Evolutionary conservation across 2,797 vertebrate species (phyloP), one percentile per base, ranked within the genome.

Genomic region (Helarctos malayanus): DNA sequence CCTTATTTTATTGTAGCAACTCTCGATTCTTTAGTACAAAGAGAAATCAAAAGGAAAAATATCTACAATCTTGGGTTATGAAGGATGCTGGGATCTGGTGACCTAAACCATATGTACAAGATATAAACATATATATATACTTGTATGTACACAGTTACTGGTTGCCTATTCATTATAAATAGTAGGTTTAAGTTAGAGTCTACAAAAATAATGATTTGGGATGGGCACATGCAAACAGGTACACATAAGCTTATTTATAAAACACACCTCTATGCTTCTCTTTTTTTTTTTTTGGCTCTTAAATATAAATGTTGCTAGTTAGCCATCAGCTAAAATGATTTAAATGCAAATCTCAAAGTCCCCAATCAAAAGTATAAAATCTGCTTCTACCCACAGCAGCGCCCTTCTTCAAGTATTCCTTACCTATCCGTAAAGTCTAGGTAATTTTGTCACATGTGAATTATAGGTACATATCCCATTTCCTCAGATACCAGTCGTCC

Each of bases 161-260:
- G 94, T 96, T 98, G 98, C 86, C 98, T 97, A 97, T 97, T 98
- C 93, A 92, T 98, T 98, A 98, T 98, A 98, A 99, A 99, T 97
- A 98, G 97, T 79, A 89, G n/a, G 63, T 97, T 96, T 98, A 98
- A 98, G 98, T 98, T 98, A 98, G 95, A 97, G 81, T 95, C 98
- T 99, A 99, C 95, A 99, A 99, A 99, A 99, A 99, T 99, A 99
- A 98, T 97, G 97, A 98, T 96, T 98, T 98, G 84, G 96, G 69
- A 94, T 94, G 96, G 97, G 96, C 94, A 96, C 99, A 99, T 99
- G 99, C 99, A 98, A 98, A 97, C 95, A 35, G 78, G 75, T 89
- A 97, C 91, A 95, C 97, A 96, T 92, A 82, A 89, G 97, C 81
- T 91, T 98, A 98, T 93, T 95, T 97, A 98, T 98, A 98, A 96